Evolutionary conservation across 2,113 vertebrate species (phyloP).

Genomic region (Ameiurus melas): DNA sequence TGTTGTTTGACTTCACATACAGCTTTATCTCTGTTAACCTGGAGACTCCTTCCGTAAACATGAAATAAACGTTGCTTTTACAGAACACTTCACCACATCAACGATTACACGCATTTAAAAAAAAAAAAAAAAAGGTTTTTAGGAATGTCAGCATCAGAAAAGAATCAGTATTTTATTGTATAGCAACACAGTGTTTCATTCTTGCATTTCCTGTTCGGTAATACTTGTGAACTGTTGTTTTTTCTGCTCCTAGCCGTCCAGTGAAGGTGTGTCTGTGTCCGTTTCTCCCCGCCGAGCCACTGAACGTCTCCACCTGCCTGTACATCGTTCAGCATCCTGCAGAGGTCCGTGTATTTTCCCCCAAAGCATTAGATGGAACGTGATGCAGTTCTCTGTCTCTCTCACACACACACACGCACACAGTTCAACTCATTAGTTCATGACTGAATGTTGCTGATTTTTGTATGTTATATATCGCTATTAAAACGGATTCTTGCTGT

Average conservation of each 20-base stretch:
- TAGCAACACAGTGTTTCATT: too few species aligned
- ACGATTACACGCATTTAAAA: not conserved
- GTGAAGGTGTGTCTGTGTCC: slow-evolving; percentile 96
- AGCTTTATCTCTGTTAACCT: not conserved
- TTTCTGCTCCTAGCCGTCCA: slow-evolving; percentile 77
- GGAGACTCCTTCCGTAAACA: not conserved
- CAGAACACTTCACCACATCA: not conserved
- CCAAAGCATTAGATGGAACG: not conserved
- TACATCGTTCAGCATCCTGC: slow-evolving; percentile 97
- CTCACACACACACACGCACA: not conserved
- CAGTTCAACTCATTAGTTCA: not conserved
- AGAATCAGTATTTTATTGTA: not conserved
- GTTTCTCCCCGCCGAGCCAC: slow-evolving; percentile 83
- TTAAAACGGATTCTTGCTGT: not conserved
- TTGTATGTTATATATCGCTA: not conserved
- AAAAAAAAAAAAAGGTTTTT: too few species aligned
- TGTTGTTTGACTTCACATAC: not conserved
- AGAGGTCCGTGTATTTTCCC: slow-evolving; percentile 79
- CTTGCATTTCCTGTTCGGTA: not conserved
- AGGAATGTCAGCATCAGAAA: too few species aligned
- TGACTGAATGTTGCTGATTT: not conserved
- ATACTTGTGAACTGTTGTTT: not conserved
- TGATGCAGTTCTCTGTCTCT: not conserved
- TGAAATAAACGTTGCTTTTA: not conserved
- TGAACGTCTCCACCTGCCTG: slow-evolving; percentile 86